Evolutionary conservation across 2,888 invertebrate genomes (phyloP).

Genomic region (Phengaris arion): DNA sequence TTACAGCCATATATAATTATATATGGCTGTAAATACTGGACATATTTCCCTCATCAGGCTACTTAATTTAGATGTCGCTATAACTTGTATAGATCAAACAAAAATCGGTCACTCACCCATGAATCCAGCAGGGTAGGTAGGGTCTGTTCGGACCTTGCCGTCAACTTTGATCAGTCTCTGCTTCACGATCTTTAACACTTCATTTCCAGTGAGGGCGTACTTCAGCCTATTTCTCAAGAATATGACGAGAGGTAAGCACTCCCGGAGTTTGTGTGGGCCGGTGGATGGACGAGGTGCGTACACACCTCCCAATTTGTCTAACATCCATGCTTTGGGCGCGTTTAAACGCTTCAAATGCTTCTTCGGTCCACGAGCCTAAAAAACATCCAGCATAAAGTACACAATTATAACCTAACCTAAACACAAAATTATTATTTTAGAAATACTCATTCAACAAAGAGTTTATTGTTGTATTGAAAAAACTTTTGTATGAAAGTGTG

Average conservation of each 20-base stretch:
- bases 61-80: too few species aligned
- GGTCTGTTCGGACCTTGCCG: slow-evolving; percentile 98
- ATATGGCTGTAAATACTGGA: too few species aligned
- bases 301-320: slow-evolving; percentile 98
- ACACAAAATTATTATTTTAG: slow-evolving; percentile 1
- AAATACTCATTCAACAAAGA: neutral
- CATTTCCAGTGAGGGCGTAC: slow-evolving; percentile 97
- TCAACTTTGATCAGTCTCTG: slow-evolving; percentile 99
- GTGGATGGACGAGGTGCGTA: slow-evolving; percentile 98
- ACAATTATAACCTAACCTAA: slow-evolving; percentile 28
- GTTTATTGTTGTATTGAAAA: neutral
- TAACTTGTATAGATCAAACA: neutral
- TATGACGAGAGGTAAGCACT: slow-evolving; percentile 97
- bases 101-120: slow-evolving; percentile 89
- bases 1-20: too few species aligned
- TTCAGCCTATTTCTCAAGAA: slow-evolving; percentile 98
- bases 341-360: slow-evolving; percentile 99
- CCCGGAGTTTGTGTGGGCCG: slow-evolving; percentile 98
- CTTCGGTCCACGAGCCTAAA: slow-evolving; percentile 98
- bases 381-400: slow-evolving; percentile 40
- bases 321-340: slow-evolving; percentile 99
- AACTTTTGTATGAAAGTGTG: neutral
- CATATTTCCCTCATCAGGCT: too few species aligned
- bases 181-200: slow-evolving; percentile 98
- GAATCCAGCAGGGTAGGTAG: slow-evolving; percentile 98